phyloP scores from a whole-genome alignment of 2,113 vertebrate species.

The Dipodomys merriami region DNA sequence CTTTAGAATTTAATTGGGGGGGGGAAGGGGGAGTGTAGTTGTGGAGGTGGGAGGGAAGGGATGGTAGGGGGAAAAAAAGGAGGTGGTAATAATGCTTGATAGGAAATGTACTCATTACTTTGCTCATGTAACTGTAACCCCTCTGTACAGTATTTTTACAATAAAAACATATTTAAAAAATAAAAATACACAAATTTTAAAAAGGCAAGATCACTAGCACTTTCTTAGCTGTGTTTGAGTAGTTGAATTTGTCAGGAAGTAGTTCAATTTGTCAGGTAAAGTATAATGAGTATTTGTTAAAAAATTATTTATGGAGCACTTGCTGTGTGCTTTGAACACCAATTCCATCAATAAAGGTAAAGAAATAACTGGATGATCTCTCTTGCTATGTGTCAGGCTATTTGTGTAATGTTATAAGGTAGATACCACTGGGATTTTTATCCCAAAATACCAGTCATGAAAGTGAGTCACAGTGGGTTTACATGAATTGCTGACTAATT shows the following conservation, averaged over 20 bases:
- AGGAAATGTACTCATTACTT: too few relatives aligned
- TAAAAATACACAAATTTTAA: not conserved
- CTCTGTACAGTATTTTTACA: too few relatives aligned
- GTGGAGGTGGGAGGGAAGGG: too few relatives aligned
- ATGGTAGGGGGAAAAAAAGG: too few relatives aligned
- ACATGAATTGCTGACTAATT: too few relatives aligned
- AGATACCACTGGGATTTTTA: not conserved
- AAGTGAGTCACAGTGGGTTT: accelerated
- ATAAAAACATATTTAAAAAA: not conserved
- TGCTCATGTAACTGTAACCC: too few relatives aligned
- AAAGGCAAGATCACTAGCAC: not conserved
- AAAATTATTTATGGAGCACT: not conserved
- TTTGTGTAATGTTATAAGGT: accelerated
- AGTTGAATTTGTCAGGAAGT: not conserved
- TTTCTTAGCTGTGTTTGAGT: not conserved
- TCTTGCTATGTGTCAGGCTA: not conserved
- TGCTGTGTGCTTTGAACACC: not conserved
- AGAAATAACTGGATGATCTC: not conserved
- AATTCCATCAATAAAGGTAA: not conserved
- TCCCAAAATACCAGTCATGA: not conserved
- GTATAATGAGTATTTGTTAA: not conserved
- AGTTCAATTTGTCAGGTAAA: not conserved
- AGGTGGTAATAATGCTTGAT: too few relatives aligned
- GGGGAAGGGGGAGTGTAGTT: too few relatives aligned
- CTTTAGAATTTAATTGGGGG: too few relatives aligned